Conservation (phyloP, 2,888 invertebrate species). For the Tachina fera region DNA sequence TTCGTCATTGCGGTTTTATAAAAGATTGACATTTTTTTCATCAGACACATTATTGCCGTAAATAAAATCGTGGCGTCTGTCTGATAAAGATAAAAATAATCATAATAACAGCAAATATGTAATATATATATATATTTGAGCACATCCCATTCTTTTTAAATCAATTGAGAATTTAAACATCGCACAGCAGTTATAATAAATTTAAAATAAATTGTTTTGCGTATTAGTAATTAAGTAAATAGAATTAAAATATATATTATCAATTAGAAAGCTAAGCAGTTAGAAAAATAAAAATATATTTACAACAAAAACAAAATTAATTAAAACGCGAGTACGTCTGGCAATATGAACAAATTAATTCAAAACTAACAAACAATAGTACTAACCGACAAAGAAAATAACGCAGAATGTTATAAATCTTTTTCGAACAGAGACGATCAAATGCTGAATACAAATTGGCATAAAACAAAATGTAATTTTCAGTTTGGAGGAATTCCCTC, state of each 20-base stretch:
- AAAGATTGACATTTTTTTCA: too few relatives aligned
- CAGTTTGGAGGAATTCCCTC: too few relatives aligned
- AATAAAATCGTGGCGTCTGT: too few relatives aligned
- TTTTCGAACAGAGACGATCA: neutral
- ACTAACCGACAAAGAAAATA: neutral
- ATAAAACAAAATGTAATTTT: too few relatives aligned
- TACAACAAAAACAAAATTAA: slow-evolving; percentile 2
- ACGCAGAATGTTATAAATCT: neutral
- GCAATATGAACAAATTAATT: slow-evolving; percentile 51
- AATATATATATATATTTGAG: neutral
- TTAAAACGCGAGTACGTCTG: slow-evolving; percentile 9
- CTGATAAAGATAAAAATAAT: too few relatives aligned
- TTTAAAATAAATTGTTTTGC: neutral
- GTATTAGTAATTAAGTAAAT: slow-evolving; percentile 1
- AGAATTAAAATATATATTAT: neutral
- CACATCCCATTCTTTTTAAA: neutral
- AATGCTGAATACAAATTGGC: too few relatives aligned
- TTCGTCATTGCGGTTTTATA: too few relatives aligned
- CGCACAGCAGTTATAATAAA: neutral
- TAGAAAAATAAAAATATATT: neutral
- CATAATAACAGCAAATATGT: neutral
- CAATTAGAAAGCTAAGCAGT: slow-evolving; percentile 1
- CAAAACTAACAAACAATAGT: neutral
- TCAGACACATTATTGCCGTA: too few relatives aligned
- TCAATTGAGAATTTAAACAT: neutral